Evolutionary conservation across 2,797 vertebrate genomes (phyloP).

Genomic region (Fundulus diaphanus): DNA sequence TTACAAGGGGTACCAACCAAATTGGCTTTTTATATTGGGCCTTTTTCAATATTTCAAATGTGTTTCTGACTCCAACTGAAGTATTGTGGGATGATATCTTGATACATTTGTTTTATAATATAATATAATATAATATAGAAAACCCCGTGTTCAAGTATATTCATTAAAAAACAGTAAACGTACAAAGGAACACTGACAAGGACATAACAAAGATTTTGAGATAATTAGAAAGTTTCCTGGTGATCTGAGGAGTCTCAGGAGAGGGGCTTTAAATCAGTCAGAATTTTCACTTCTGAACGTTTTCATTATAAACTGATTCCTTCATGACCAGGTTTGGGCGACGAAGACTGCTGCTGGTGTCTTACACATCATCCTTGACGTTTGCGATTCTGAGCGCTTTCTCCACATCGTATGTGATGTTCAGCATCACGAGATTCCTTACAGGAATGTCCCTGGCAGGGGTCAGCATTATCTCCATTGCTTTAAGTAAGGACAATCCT

Average conservation of each 20-base stretch:
- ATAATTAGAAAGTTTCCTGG: background rate
- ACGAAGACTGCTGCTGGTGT: constrained; percentile 59
- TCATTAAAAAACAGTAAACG: no score
- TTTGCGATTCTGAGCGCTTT: constrained; percentile 72
- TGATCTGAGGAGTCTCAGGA: no score
- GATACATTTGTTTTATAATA: no score
- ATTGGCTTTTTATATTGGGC: no score
- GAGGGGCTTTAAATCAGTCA: no score
- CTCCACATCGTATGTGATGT: constrained; percentile 69
- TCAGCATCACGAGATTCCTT: constrained; percentile 70
- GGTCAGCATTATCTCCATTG: constrained; percentile 70
- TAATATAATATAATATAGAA: no score
- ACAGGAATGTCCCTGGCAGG: constrained; percentile 71
- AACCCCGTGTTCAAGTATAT: no score
- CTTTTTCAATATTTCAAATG: no score
- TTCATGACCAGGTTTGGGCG: constrained; percentile 65
- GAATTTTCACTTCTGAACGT: background rate
- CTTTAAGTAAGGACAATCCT: constrained; percentile 57
- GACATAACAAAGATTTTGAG: background rate
- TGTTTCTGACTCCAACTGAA: no score
- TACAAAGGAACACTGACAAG: background rate
- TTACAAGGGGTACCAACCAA: no score
- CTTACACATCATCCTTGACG: constrained; percentile 54
- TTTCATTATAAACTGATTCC: background rate
- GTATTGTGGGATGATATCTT: no score